Percentiles rank a stretch among this genome's conserved stretches.
These are phyloP conservation scores for Aepyceros melampus DNA, from an alignment of 2,113 vertebrate genomes.

Conservation along the genomic window DNA sequence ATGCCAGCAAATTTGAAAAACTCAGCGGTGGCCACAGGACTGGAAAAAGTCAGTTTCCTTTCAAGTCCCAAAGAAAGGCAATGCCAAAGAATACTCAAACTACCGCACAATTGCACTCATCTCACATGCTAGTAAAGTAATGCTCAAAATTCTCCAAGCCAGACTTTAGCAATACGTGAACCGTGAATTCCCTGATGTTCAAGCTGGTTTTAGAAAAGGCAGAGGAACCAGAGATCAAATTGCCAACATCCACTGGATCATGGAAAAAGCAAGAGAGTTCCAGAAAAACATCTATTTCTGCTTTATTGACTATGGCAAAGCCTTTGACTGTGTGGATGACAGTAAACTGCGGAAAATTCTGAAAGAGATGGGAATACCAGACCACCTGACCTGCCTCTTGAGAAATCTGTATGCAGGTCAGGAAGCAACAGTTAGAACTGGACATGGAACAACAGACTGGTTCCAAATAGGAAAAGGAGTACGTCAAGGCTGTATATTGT, in stretches of 20 bases:
- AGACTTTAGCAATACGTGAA: too few species aligned
- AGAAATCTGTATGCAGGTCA: too few species aligned
- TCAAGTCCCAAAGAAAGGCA: not conserved
- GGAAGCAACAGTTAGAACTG: too few species aligned
- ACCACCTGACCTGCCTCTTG: too few species aligned
- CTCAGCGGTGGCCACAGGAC: not conserved
- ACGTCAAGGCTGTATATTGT: too few species aligned
- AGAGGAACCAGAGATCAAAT: not conserved
- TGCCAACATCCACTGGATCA: not conserved
- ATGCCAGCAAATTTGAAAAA: not conserved
- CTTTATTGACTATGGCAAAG: not conserved
- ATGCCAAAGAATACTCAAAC: too few species aligned
- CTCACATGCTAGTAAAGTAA: too few species aligned
- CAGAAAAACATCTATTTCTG: not conserved
- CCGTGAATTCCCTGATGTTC: not conserved
- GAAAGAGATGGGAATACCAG: too few species aligned
- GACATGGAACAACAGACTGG: too few species aligned
- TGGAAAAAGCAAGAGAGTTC: fast-evolving
- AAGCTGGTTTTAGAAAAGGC: not conserved
- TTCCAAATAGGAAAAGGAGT: too few species aligned
- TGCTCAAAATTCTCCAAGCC: too few species aligned
- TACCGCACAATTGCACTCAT: too few species aligned
- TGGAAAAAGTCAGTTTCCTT: not conserved
- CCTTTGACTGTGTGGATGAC: not conserved
- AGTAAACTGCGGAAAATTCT: not conserved